A percentile compares a stretch with the other conserved stretches of the same genome.
Evolutionary conservation across 2,113 vertebrate species (phyloP).

Genomic region (Elachura formosa): DNA sequence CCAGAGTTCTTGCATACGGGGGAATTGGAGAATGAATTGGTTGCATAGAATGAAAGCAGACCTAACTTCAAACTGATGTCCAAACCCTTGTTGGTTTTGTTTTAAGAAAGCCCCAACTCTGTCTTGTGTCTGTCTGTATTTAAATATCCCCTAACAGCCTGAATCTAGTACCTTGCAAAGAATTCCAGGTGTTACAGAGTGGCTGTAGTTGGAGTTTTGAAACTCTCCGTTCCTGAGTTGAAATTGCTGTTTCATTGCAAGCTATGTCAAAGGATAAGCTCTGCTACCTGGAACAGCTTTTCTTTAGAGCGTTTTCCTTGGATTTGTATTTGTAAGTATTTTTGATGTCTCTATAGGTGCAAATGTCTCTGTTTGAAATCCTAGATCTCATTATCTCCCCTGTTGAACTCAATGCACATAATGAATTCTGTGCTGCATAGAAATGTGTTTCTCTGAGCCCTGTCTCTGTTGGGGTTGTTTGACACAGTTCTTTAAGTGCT

Average conservation of each 20-base stretch:
- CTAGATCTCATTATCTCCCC: not conserved
- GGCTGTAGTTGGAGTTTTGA: not conserved
- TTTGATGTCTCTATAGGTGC: not conserved
- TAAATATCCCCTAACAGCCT: not conserved
- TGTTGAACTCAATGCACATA: accelerated
- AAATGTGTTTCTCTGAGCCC: not conserved
- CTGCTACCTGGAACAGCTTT: not conserved
- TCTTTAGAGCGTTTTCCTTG: not conserved
- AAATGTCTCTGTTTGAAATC: not conserved
- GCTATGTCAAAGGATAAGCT: not conserved
- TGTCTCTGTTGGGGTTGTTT: not conserved
- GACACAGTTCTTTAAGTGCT: not conserved
- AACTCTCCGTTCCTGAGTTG: not conserved
- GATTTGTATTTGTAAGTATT: not conserved
- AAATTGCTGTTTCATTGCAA: not conserved
- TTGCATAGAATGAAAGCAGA: not conserved
- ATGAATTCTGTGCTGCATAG: not conserved
- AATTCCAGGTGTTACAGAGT: not conserved
- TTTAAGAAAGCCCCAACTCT: not conserved
- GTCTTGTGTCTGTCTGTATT: not conserved
- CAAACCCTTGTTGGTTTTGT: not conserved
- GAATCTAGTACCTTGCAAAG: not conserved
- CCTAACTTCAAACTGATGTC: not conserved
- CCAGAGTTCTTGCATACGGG: not conserved
- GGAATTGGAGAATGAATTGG: not conserved